Evolutionary conservation across 2,888 invertebrate species (phyloP).

Genomic region (Diarsia rubi): DNA sequence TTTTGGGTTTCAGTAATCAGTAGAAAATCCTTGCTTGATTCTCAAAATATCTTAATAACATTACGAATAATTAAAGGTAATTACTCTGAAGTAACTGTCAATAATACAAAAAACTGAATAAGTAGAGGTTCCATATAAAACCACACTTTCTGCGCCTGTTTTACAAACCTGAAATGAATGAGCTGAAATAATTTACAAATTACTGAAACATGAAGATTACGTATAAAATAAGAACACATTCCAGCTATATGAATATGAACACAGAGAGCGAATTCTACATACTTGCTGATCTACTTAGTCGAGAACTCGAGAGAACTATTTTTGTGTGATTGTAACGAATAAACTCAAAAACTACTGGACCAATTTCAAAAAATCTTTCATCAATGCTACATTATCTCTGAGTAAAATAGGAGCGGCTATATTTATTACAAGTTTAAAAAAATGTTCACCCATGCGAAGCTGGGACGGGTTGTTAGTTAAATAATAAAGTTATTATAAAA

Average conservation of each 20-base stretch:
- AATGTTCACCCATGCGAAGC: too few relatives aligned
- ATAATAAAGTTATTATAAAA: constrained; percentile 7
- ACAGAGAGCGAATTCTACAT: background rate
- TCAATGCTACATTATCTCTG: too few relatives aligned
- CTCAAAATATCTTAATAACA: background rate
- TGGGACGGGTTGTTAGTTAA: too few relatives aligned
- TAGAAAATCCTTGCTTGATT: background rate
- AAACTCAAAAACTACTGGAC: too few relatives aligned
- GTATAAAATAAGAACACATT: background rate
- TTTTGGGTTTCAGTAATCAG: background rate
- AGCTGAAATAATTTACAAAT: constrained; percentile 2
- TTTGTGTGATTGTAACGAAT: too few relatives aligned
- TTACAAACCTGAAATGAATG: background rate
- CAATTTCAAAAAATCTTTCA: too few relatives aligned
- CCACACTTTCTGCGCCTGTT: background rate
- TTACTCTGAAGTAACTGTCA: background rate
- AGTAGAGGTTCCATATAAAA: background rate
- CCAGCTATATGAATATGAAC: too few relatives aligned
- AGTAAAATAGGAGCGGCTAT: too few relatives aligned
- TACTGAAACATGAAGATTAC: constrained; percentile 31
- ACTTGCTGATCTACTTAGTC: background rate
- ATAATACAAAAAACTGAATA: background rate
- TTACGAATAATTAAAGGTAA: background rate
- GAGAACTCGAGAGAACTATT: too few relatives aligned
- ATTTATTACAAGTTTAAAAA: too few relatives aligned